Base-by-base conservation (phyloP, 2,888 invertebrate species). In the Papilio gigon region DNA sequence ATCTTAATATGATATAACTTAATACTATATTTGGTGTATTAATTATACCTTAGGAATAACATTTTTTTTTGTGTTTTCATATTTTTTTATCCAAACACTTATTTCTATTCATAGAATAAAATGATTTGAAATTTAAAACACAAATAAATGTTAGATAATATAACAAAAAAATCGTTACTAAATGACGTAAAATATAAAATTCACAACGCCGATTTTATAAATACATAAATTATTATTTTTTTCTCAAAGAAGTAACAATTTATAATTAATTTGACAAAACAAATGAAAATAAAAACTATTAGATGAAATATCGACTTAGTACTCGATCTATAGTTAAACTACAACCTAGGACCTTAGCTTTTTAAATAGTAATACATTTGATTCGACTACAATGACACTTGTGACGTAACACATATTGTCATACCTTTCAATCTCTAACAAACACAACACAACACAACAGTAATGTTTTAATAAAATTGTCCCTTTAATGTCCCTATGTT, bases 41-140 rank as follows among this genome's bases (percentile, higher is more conserved):
- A 25, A 25, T 50, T 12, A 25, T 30, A 27, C 14, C 53, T 56
- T 56, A 56, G 3, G 0, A 27, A 56, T 30, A 30, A 56, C 0
- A 17, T 56, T 56, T 53, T 56, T 56, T 56, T n/a, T 4, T n/a
- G 12, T 9, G n/a, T 56, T 56, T 56, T 53, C 30, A 30, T 56
- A n/a, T 56, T 56, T 37, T 56, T 56, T 9, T 56, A 30, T 50
- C 27, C 5, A 50, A 50, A 12, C 4, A 9, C 4, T 14, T 14
- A 22, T 53, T 27, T 2, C 8, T 53, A 53, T n/a, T 53, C 2
- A n/a, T 53, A 27, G 14, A n/a, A 27, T 53, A 14, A 1, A 14
- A 27, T 53, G 25, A 50, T 25, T 50, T 27, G 14, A 12, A 27
- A 27, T n/a, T 11, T 27, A 22, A 53, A 25, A 25, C 0, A 4